Conservation (phyloP, 2,797 vertebrate species). For the Neosilurus mollespiculum region DNA sequence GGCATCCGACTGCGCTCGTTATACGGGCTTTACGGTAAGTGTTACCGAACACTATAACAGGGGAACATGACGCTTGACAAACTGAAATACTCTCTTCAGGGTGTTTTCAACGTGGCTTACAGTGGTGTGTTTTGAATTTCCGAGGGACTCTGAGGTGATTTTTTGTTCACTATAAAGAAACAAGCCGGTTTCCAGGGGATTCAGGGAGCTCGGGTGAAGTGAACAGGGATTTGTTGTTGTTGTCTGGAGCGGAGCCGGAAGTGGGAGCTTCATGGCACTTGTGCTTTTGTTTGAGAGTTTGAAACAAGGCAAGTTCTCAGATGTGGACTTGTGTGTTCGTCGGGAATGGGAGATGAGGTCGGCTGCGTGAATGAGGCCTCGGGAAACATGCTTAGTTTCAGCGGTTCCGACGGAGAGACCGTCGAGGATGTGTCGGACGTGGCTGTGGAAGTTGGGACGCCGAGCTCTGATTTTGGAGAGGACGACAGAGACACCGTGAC, state of each 20-base stretch:
- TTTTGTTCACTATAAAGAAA: neutral
- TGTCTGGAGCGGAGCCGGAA: constrained; percentile 72
- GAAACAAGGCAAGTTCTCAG: constrained; percentile 27
- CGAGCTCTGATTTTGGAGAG: constrained; percentile 60
- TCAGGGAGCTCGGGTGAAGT: neutral
- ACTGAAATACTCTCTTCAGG: neutral
- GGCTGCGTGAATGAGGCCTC: constrained; percentile 61
- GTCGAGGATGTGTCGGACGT: constrained; percentile 32
- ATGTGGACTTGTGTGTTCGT: neutral
- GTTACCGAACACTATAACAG: constrained; percentile 12
- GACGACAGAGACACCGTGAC: constrained; percentile 55
- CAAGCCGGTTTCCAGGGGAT: neutral
- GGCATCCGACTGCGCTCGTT: constrained; percentile 16
- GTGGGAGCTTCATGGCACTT: constrained; percentile 53
- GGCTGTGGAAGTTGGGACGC: constrained; percentile 64
- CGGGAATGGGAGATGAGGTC: constrained; percentile 74
- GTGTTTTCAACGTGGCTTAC: neutral
- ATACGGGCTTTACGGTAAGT: constrained; percentile 23
- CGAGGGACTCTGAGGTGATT: neutral
- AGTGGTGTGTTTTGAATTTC: neutral
- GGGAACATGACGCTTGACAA: constrained; percentile 22
- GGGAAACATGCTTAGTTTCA: constrained; percentile 68
- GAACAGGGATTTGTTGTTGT: constrained; percentile 45
- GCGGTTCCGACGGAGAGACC: constrained; percentile 65
- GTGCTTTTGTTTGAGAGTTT: constrained; percentile 68